These are phyloP conservation scores for Bombylius major DNA, from an alignment of 2,888 invertebrate genomes.

Conservation along the genomic window DNA sequence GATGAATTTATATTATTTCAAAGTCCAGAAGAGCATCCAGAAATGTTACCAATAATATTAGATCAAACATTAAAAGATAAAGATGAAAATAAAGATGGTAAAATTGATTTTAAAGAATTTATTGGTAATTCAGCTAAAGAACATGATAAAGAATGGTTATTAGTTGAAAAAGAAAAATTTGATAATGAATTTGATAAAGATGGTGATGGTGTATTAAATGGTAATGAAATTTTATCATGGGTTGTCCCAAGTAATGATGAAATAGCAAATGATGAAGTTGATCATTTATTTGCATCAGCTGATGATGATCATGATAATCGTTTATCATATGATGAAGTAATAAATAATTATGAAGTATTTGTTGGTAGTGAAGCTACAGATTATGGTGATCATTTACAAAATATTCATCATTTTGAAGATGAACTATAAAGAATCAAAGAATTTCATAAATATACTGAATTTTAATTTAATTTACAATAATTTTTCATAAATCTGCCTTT, in stretches of 20 bases:
- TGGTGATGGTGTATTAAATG: conserved; percentile 65
- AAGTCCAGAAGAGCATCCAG: conserved; percentile 84
- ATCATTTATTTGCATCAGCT: conserved; percentile 73
- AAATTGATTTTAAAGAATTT: conserved; percentile 58
- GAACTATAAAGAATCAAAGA: conserved; percentile 47
- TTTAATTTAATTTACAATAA: too few relatives aligned
- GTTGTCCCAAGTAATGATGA: conserved; percentile 81
- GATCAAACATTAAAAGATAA: conserved; percentile 75
- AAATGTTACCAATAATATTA: conserved; percentile 69
- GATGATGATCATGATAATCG: conserved; percentile 75
- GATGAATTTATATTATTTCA: conserved; percentile 80
- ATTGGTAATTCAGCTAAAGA: conserved; percentile 40
- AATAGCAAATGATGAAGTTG: conserved; percentile 80
- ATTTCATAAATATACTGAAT: not conserved
- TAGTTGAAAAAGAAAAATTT: conserved; percentile 68
- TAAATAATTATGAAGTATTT: conserved; percentile 75
- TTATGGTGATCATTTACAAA: conserved; percentile 72
- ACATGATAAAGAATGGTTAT: conserved; percentile 59
- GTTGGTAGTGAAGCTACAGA: conserved; percentile 89
- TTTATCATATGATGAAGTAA: conserved; percentile 67
- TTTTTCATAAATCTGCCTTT: too few relatives aligned
- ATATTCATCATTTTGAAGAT: conserved; percentile 68
- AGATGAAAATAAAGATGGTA: conserved; percentile 73
- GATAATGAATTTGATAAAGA: conserved; percentile 75
- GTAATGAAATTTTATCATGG: conserved; percentile 76